Base-by-base conservation (phyloP, 1,140 invertebrate genomes). In the Drosophila obscura region DNA sequence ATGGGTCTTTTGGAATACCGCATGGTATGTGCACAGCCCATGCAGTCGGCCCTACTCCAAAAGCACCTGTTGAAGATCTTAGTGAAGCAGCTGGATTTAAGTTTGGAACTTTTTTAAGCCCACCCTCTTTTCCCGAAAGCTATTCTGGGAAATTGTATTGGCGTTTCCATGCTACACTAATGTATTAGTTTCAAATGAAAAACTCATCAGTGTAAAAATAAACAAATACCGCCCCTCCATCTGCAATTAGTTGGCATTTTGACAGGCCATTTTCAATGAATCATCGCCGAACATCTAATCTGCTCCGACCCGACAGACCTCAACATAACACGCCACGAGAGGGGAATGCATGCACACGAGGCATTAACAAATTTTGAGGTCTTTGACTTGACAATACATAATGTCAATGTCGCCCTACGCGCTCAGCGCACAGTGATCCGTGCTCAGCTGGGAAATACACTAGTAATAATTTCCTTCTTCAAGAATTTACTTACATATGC, bases 151-250 rank as follows among this genome's bases (percentile, higher is more conserved):
- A 46, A 13, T 39, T 72, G 43, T 64, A 65, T 61, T 75, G 72
- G 62, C 72, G 41, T 64, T 48, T 49, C 45, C 28, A 61, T 60
- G 75, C 72, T 61, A 77, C 72, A 75, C 75, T 75, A 69, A 71
- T 75, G 74, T 77, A 75, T 77, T 77, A 77, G 75, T 77, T 77
- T 75, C 72, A 52, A 61, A 24, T 52, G 48, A 43, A 61, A 49
- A 64, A 60, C 50, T 49, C 39, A 48, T n/a, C 31, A 58, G 24
- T 44, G 53, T 68, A 73, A 77, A 73, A 77, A 74, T 64, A 74
- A 75, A 75, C 60, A 71, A 77, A 75, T 71, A 61, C 57, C 60
- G 4, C 8, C 35, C 35, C 35, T 35, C 35, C 11, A 13, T 52
- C 66, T 43, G 48, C 72, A 71, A 75, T 77, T 77, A 65, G 72